phyloP scores from a whole-genome alignment of 2,797 vertebrate genomes.

The Anabas testudineus region DNA sequence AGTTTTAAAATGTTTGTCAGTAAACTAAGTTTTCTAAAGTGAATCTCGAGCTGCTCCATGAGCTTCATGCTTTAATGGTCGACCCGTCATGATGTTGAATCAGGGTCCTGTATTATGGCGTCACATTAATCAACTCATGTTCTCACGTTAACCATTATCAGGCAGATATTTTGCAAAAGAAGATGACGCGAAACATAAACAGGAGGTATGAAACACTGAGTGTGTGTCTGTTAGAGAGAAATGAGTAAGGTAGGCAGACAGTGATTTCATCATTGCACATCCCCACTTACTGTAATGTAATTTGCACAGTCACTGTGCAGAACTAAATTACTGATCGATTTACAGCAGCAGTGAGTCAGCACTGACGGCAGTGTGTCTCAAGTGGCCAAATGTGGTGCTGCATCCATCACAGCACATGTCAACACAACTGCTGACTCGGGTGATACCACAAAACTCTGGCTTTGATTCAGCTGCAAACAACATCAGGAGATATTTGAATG shows the following conservation, averaged over 20 bases:
- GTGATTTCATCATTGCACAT: conserved; percentile 46
- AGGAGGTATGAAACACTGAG: not conserved
- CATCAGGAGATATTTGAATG: not conserved
- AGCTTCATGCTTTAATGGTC: too few relatives aligned
- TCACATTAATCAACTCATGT: too few relatives aligned
- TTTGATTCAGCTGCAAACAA: too few relatives aligned
- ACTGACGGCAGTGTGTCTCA: not conserved
- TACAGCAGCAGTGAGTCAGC: conserved; percentile 8
- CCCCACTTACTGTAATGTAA: conserved; percentile 33
- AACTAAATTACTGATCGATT: conserved; percentile 6
- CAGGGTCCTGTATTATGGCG: too few relatives aligned
- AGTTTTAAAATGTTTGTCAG: too few relatives aligned
- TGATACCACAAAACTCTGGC: too few relatives aligned
- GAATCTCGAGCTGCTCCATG: too few relatives aligned
- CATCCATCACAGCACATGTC: not conserved
- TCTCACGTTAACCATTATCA: too few relatives aligned
- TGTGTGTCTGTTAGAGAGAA: not conserved
- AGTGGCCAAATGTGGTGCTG: not conserved
- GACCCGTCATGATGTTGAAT: too few relatives aligned
- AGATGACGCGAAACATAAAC: conserved; percentile 16
- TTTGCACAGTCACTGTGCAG: conserved; percentile 25
- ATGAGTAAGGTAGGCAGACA: conserved; percentile 42
- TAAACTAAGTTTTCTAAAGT: too few relatives aligned
- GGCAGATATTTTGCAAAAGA: not conserved
- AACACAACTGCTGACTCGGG: too few relatives aligned